Evolutionary conservation across 2,888 invertebrate genomes (phyloP).

Genomic region (Disparrhopalites patrizii): DNA sequence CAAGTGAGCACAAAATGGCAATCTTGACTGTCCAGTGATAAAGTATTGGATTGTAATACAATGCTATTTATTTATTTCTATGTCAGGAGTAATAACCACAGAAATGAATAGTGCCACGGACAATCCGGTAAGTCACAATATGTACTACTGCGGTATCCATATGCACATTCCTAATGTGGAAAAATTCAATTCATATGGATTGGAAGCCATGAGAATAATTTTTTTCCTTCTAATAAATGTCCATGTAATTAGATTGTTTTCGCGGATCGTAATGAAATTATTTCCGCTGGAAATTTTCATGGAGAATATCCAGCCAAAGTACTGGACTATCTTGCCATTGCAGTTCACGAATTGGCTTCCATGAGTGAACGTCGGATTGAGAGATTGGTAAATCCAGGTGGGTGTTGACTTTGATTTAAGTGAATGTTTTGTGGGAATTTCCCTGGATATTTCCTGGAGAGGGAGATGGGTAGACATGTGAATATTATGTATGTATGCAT

Average conservation of each 20-base stretch:
- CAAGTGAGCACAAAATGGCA: no score
- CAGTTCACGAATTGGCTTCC: constrained; percentile 62
- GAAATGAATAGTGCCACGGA: constrained; percentile 67
- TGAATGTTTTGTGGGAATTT: not conserved
- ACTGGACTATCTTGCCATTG: constrained; percentile 63
- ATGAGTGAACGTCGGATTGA: constrained; percentile 65
- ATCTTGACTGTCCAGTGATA: no score
- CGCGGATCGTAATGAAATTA: constrained; percentile 59
- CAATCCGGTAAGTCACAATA: constrained; percentile 60
- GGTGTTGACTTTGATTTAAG: constrained; percentile 16
- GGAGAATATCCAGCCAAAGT: constrained; percentile 68
- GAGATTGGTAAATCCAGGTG: constrained; percentile 62
- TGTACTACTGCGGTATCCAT: no score
- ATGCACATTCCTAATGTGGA: no score
- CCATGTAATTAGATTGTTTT: constrained; percentile 54
- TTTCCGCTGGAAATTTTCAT: constrained; percentile 67
- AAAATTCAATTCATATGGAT: not conserved
- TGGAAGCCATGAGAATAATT: not conserved
- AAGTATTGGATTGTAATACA: no score
- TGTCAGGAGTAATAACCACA: constrained; percentile 55
- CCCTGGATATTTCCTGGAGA: not conserved
- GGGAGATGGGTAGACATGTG: no score
- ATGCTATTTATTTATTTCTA: constrained; percentile 1
- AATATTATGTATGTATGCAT: no score
- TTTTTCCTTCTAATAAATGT: no score